phyloP scores from a whole-genome alignment of 1,140 invertebrate genomes.

The Neodiprion fabricii region DNA sequence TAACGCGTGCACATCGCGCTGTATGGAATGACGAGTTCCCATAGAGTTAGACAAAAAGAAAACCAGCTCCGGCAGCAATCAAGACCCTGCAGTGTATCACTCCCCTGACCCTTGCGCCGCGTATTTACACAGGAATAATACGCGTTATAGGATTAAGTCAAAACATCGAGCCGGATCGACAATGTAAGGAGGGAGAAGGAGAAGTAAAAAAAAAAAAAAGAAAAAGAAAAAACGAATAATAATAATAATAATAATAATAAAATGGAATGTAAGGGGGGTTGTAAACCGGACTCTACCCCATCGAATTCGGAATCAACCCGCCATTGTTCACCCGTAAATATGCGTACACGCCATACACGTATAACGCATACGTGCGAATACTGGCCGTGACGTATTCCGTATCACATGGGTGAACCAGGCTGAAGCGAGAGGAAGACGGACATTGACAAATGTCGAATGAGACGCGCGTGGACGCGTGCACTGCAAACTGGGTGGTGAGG shows the following conservation, averaged over 20 bases:
- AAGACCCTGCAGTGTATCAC: slow-evolving; percentile 1
- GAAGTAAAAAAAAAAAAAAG: slow-evolving; percentile 4
- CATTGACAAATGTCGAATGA: too few relatives aligned
- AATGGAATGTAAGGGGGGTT: slow-evolving; percentile 16
- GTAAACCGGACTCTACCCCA: slow-evolving; percentile 22
- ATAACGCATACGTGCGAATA: not conserved
- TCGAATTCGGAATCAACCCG: slow-evolving; percentile 32
- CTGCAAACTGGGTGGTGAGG: not conserved
- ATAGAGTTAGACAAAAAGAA: not conserved
- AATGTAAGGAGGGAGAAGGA: slow-evolving; percentile 8
- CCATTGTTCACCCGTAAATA: slow-evolving; percentile 17
- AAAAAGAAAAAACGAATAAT: not conserved
- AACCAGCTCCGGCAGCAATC: not conserved
- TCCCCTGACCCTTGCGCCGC: slow-evolving; percentile 23
- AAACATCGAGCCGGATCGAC: slow-evolving; percentile 45
- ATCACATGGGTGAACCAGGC: too few relatives aligned
- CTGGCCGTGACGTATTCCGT: too few relatives aligned
- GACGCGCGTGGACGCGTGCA: too few relatives aligned
- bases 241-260: slow-evolving; percentile 10
- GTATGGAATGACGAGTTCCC: not conserved
- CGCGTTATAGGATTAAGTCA: slow-evolving; percentile 54
- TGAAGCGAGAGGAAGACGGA: too few relatives aligned
- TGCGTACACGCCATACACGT: not conserved
- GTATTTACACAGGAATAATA: slow-evolving; percentile 55
- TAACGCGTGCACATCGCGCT: not conserved